Evolutionary conservation across 2,888 invertebrate genomes (phyloP), one percentile per base, ranked within the genome.

Genomic region (Cataglyphis albicans): DNA sequence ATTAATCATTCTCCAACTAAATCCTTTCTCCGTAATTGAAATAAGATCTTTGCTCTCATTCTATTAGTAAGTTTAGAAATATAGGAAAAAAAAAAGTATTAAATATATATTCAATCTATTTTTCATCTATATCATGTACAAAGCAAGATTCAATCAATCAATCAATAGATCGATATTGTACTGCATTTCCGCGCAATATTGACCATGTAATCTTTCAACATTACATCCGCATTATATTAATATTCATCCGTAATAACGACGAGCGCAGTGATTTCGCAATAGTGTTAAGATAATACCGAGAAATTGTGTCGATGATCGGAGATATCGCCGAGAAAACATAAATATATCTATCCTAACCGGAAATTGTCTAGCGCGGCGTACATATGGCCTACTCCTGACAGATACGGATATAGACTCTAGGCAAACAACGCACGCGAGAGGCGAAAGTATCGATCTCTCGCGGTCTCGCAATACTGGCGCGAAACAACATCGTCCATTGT

Each of bases 291-390:
- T 59, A 78, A 68, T 44, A 59, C 10, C 32, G 21, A 70, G 78
- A 80, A 78, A 80, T 80, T 59, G 32, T 21, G 70, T 78, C 59
- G 21, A 35, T 9, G 68, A 67, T 76, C 65, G 25, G 38, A 25
- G 7, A n/a, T 57, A 29, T 41, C 68, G 59, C 5, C 68, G 59
- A 10, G 18, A 21, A 78, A 57, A 88, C 82, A 83, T 57, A 59
- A 75, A 84, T 57, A 74, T 55, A 83, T 75, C 61, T 61, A 29
- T 32, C 7, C 52, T 63, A 63, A 21, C 87, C 87, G 90, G 89
- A 90, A 90, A 89, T 89, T 84, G 83, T 88, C 87, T 85, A 86
- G 82, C 86, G 82, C 82, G 82, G 57, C 57, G 63, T 64, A 85
- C 75, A 78, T 83, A 76, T 76, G 29, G 41, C 32, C 78, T 70